Evolutionary conservation across 2,113 vertebrate species (phyloP).

Genomic region (Lophura nycthemera): DNA sequence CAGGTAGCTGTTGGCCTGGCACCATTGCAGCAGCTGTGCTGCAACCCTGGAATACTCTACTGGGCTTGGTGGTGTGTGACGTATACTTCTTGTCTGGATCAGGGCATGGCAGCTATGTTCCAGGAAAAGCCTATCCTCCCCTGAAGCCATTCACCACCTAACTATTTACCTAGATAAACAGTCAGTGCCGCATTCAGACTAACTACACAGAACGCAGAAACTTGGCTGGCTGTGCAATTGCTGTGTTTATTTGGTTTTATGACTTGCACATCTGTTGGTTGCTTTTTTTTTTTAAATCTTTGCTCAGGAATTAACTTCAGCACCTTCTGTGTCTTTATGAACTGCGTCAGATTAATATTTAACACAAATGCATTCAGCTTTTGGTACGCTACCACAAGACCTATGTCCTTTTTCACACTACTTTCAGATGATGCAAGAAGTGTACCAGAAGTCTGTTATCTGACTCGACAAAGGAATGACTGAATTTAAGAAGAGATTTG

Average conservation of each 20-base stretch:
- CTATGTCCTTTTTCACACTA: neutral
- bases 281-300: neutral
- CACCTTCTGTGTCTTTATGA: neutral
- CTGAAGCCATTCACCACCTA: neutral
- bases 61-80: fast-evolving
- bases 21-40: neutral
- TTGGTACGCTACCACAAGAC: neutral
- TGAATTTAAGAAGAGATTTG: neutral
- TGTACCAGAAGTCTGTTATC: neutral
- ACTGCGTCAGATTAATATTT: slow-evolving; percentile 18
- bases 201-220: neutral
- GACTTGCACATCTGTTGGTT: neutral
- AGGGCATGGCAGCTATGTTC: fast-evolving
- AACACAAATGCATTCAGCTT: neutral
- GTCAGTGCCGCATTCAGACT: fast-evolving
- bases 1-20: neutral
- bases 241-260: neutral
- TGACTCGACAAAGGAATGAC: neutral
- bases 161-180: neutral
- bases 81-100: neutral
- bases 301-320: neutral
- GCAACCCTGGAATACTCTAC: neutral
- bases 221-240: neutral
- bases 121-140: neutral
- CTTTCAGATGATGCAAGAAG: neutral